Percentiles rank a stretch among this genome's conserved stretches.
These are phyloP conservation scores for Marisa cornuarietis DNA, from an alignment of 1,140 invertebrate genomes.

Conservation along the genomic window DNA sequence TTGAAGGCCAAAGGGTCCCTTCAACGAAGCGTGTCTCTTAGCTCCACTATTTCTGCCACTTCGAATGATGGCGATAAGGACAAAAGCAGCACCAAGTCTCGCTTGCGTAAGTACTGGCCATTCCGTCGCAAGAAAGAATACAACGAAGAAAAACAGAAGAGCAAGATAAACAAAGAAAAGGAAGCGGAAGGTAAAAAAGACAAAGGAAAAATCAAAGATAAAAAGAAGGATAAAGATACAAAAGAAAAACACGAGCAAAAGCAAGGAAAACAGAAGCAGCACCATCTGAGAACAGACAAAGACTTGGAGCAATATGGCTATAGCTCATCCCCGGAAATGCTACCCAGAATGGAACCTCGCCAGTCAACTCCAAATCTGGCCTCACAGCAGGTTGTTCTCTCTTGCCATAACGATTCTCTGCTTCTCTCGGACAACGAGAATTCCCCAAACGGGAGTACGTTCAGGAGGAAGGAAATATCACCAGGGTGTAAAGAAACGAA, in stretches of 20 bases:
- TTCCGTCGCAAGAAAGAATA: constrained; percentile 15
- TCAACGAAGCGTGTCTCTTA: constrained; percentile 7
- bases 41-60: constrained; percentile 15
- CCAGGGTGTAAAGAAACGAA: too few relatives aligned
- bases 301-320: background rate
- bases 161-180: background rate
- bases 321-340: too few relatives aligned
- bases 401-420: background rate
- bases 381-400: background rate
- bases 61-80: constrained; percentile 16
- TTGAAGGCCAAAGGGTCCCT: constrained; percentile 1
- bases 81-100: constrained; percentile 2
- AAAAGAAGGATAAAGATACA: background rate
- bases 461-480: too few relatives aligned
- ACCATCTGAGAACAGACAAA: background rate
- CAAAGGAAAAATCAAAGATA: background rate
- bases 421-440: too few relatives aligned
- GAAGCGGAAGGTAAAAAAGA: background rate
- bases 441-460: too few relatives aligned
- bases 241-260: constrained; percentile 14
- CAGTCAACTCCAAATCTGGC: too few relatives aligned
- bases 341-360: too few relatives aligned
- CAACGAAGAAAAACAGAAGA: constrained; percentile 2
- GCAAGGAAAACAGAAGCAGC: background rate
- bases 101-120: constrained; percentile 21